Conservation (phyloP, 2,113 vertebrate species). For the Amphiprion percula region DNA sequence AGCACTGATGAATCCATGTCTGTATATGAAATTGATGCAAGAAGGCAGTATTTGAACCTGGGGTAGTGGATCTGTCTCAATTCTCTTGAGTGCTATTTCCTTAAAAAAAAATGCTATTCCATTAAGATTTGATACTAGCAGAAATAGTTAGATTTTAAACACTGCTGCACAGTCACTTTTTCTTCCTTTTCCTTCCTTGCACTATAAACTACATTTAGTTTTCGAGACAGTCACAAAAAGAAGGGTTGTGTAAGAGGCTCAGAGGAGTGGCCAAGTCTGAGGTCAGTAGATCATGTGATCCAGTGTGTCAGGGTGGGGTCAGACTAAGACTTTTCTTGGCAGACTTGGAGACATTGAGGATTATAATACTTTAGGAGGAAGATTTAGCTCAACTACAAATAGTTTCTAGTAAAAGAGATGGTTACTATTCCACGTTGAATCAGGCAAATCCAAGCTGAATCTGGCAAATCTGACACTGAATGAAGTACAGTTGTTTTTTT, state of each 20-base stretch:
- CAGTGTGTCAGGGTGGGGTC: constrained; percentile 69
- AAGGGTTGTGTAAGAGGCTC: constrained; percentile 65
- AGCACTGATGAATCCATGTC: constrained; percentile 46
- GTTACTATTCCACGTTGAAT: constrained; percentile 20
- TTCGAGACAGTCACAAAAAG: constrained; percentile 37
- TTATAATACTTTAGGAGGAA: constrained; percentile 51
- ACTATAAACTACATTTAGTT: constrained; percentile 22
- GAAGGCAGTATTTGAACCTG: constrained; percentile 30
- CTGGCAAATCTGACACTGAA: constrained; percentile 1
- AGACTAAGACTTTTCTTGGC: constrained; percentile 67
- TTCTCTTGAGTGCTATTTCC: not conserved
- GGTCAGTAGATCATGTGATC: constrained; percentile 74
- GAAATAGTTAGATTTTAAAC: not conserved
- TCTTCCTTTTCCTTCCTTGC: constrained; percentile 13
- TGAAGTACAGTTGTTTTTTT: constrained; percentile 19
- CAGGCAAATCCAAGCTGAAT: not conserved
- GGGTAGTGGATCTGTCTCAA: constrained; percentile 13
- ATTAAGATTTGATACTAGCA: constrained; percentile 16
- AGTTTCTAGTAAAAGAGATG: constrained; percentile 23
- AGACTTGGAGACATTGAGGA: constrained; percentile 45
- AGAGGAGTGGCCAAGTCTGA: constrained; percentile 66
- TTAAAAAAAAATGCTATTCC: not conserved
- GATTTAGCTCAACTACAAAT: constrained; percentile 42
- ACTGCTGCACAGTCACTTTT: not conserved
- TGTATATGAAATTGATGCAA: constrained; percentile 26